Conservation (phyloP, 2,888 invertebrate genomes). For the Craniophora ligustri region DNA sequence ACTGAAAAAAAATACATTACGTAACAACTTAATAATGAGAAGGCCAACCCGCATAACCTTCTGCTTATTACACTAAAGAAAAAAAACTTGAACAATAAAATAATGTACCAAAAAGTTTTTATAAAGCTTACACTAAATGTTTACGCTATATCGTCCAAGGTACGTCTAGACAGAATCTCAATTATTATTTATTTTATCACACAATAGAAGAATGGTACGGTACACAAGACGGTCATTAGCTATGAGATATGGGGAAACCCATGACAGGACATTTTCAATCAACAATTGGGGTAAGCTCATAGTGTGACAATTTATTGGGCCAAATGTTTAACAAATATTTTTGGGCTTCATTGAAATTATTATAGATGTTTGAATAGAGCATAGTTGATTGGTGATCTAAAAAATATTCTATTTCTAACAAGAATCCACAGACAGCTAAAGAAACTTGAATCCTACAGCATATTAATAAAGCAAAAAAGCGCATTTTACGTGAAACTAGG, state of each 20-base stretch:
- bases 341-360: background rate
- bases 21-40: background rate
- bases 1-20: too few relatives aligned
- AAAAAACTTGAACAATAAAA: background rate
- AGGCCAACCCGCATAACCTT: background rate
- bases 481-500: too few relatives aligned
- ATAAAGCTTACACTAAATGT: background rate
- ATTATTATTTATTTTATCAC: conserved; percentile 19
- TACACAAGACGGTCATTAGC: conserved; percentile 21
- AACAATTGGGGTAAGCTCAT: conserved; percentile 6
- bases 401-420: too few relatives aligned
- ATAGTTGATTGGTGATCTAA: too few relatives aligned
- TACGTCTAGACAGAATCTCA: conserved; percentile 6
- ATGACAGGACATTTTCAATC: conserved; percentile 15
- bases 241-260: conserved; percentile 34
- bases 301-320: too few relatives aligned
- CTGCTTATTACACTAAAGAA: background rate
- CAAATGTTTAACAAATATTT: conserved; percentile 9
- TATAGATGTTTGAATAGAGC: background rate
- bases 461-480: too few relatives aligned
- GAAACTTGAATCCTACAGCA: too few relatives aligned
- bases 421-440: too few relatives aligned
- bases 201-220: conserved; percentile 15
- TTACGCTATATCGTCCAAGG: background rate
- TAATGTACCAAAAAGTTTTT: background rate